Evolutionary conservation across 2,113 vertebrate species (phyloP).

Genomic region (Sinocyclocheilus rhinocerous): DNA sequence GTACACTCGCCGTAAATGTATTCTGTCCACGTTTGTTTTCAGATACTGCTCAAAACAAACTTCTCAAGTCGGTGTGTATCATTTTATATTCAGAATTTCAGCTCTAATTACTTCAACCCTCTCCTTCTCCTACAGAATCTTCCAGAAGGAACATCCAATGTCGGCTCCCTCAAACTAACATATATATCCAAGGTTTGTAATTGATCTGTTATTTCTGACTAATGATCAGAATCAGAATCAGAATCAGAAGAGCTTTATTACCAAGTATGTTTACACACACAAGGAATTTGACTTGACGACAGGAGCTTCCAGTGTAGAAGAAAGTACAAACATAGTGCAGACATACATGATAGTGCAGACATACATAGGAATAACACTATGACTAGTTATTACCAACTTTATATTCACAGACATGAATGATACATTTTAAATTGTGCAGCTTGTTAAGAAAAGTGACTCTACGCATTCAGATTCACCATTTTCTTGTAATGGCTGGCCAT

Average conservation of each 20-base stretch:
- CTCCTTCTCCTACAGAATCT: constrained; percentile 81
- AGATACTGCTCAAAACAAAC: constrained; percentile 7
- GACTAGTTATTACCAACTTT: not conserved
- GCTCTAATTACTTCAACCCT: not conserved
- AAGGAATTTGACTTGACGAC: no score
- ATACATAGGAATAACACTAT: no score
- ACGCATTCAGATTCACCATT: no score
- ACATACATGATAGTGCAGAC: no score
- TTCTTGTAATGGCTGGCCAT: no score
- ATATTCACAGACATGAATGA: not conserved
- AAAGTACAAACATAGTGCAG: no score
- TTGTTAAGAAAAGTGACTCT: not conserved
- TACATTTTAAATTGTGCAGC: not conserved
- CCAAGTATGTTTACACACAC: no score
- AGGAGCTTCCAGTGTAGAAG: no score
- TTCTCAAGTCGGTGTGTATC: not conserved
- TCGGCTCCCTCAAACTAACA: constrained; percentile 91
- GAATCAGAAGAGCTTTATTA: no score
- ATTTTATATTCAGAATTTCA: not conserved
- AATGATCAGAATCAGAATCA: no score
- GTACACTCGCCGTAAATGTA: not conserved
- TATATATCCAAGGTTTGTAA: constrained; percentile 93
- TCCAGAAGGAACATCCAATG: constrained; percentile 84
- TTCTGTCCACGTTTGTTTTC: constrained; percentile 14
- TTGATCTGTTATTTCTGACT: no score